phyloP scores from a whole-genome alignment of 2,888 invertebrate genomes.

The Ellobium chinense region DNA sequence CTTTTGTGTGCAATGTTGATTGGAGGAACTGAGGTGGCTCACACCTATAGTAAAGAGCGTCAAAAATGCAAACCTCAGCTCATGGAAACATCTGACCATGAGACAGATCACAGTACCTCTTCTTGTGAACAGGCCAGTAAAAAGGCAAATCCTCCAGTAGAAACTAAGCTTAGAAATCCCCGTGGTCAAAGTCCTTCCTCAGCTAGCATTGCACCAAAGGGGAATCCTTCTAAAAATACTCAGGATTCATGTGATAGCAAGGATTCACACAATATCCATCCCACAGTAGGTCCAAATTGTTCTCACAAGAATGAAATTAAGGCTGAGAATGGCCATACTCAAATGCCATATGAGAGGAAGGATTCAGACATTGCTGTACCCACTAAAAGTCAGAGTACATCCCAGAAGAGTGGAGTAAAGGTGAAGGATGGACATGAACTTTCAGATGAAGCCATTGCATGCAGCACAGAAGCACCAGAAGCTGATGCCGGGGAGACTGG shows the following conservation, averaged over 20 bases:
- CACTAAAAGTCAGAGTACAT: neutral
- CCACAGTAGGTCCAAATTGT: no score
- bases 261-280: no score
- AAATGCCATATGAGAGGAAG: no score
- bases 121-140: no score
- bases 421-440: neutral
- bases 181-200: no score
- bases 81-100: constrained; percentile 23
- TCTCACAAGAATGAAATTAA: no score
- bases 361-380: neutral
- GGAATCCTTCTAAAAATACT: no score
- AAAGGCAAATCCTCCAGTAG: neutral
- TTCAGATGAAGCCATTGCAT: neutral
- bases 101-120: neutral
- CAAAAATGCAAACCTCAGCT: constrained; percentile 20
- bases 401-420: no score
- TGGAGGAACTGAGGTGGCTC: constrained; percentile 49
- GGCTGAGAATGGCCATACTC: no score
- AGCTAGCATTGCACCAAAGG: no score
- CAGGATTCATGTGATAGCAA: no score
- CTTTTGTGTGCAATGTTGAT: constrained; percentile 52
- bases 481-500: neutral
- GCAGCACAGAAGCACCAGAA: neutral
- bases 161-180: no score
- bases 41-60: constrained; percentile 43